A percentile compares a stretch with the other conserved stretches of the same genome.
Conservation (phyloP, 2,888 invertebrate genomes). For the Drosophila testacea region DNA sequence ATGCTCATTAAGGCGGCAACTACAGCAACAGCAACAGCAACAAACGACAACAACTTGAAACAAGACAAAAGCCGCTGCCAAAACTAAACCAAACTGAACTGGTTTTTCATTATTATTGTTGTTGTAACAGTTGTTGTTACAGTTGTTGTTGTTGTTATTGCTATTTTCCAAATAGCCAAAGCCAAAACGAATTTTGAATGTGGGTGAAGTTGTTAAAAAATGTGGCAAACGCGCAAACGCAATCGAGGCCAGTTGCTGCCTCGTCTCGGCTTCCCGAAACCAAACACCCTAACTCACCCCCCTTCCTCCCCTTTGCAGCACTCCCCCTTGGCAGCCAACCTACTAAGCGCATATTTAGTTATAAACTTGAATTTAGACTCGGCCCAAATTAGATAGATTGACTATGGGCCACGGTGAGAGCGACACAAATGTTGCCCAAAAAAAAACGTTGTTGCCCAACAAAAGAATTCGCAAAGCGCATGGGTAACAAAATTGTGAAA, state of each 20-base stretch:
- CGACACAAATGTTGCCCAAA: conserved; percentile 38
- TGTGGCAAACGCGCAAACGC: conserved; percentile 62
- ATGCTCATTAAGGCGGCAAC: conserved; percentile 29
- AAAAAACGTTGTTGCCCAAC: conserved; percentile 24
- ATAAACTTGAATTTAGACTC: conserved; percentile 75
- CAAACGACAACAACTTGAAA: conserved; percentile 30
- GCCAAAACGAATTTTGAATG: conserved; percentile 78
- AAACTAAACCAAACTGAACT: conserved; percentile 55
- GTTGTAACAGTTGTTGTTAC: conserved; percentile 24
- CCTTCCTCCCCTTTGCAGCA: neutral
- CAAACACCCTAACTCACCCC: conserved; percentile 21
- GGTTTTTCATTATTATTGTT: conserved; percentile 45
- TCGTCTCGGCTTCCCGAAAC: conserved; percentile 41
- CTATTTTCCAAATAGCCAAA: conserved; percentile 56
- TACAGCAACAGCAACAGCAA: conserved; percentile 18
- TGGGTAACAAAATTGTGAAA: conserved; percentile 3
- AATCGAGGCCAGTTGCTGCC: conserved; percentile 63
- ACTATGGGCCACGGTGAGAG: conserved; percentile 38
- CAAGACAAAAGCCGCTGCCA: conserved; percentile 57
- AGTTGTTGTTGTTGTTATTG: conserved; percentile 31
- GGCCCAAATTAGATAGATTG: conserved; percentile 67
- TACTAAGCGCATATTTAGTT: conserved; percentile 71
- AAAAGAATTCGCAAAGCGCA: conserved; percentile 3
- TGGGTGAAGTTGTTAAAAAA: conserved; percentile 74
- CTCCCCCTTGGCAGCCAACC: conserved; percentile 15